Conservation (phyloP, 2,797 vertebrate species). For the Phaenicophaeus curvirostris region DNA sequence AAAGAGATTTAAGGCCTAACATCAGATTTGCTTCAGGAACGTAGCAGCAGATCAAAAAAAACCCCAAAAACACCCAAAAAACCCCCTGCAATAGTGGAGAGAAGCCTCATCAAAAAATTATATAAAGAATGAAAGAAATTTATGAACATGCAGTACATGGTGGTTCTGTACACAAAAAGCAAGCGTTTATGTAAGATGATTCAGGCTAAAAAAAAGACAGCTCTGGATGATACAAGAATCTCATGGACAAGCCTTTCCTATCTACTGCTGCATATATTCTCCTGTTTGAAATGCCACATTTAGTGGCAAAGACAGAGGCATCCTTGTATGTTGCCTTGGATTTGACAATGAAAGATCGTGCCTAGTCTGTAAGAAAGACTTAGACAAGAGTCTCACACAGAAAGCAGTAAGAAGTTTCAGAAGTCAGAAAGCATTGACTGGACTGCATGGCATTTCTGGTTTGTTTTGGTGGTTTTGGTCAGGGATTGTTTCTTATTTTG, state of each 20-base stretch:
- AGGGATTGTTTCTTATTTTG: neutral
- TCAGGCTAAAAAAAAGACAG: neutral
- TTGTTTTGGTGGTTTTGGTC: neutral
- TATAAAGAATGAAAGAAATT: neutral
- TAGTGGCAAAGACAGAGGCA: neutral
- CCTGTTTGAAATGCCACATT: neutral
- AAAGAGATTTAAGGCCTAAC: neutral
- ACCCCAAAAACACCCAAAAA: neutral
- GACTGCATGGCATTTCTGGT: neutral
- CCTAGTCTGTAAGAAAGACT: neutral
- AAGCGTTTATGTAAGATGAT: neutral
- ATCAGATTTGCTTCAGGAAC: neutral
- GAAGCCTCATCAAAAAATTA: neutral
- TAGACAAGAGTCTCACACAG: neutral
- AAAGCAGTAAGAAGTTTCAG: neutral
- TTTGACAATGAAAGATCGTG: neutral
- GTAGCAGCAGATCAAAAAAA: neutral
- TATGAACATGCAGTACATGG: neutral
- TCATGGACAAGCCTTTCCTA: neutral
- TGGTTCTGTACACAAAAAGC: neutral
- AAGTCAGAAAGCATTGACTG: neutral
- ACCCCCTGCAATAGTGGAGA: neutral
- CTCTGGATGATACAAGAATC: neutral
- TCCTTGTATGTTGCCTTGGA: neutral
- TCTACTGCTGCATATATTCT: neutral